A percentile compares a stretch with the other conserved stretches of the same genome.
Evolutionary conservation across 2,888 invertebrate genomes (phyloP).

Genomic region (Harpagoxenus sublaevis): DNA sequence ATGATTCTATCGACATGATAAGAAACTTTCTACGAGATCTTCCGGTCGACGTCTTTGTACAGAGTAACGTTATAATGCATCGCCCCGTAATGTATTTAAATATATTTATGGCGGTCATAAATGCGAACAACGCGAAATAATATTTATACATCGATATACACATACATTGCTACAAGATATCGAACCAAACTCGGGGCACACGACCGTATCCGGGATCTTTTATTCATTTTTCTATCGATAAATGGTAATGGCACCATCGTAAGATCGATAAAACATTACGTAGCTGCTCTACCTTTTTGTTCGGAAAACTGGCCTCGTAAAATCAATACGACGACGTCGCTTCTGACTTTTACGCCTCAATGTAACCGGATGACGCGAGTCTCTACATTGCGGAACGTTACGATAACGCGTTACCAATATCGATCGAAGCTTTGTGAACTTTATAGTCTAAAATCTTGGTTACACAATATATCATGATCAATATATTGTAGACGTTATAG

Average conservation of each 20-base stretch:
- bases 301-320: conserved; percentile 40
- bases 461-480: not conserved
- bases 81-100: conserved; percentile 55
- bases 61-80: conserved; percentile 33
- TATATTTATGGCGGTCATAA: conserved; percentile 57
- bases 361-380: conserved; percentile 28
- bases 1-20: conserved; percentile 12
- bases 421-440: not conserved
- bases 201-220: conserved; percentile 57
- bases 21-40: conserved; percentile 38
- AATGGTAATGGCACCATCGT: conserved; percentile 57
- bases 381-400: conserved; percentile 22
- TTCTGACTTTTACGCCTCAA: conserved; percentile 9
- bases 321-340: conserved; percentile 50
- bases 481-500: not conserved
- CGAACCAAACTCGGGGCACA: not conserved
- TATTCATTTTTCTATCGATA: conserved; percentile 65
- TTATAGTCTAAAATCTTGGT: not conserved
- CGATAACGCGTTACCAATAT: conserved; percentile 20
- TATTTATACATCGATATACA: conserved; percentile 39
- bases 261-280: conserved; percentile 55
- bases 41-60: conserved; percentile 1
- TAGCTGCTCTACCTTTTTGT: conserved; percentile 31
- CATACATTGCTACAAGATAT: not conserved
- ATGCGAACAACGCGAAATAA: conserved; percentile 53